phyloP scores from a whole-genome alignment of 2,113 vertebrate genomes.

The Oxyruncus cristatus region DNA sequence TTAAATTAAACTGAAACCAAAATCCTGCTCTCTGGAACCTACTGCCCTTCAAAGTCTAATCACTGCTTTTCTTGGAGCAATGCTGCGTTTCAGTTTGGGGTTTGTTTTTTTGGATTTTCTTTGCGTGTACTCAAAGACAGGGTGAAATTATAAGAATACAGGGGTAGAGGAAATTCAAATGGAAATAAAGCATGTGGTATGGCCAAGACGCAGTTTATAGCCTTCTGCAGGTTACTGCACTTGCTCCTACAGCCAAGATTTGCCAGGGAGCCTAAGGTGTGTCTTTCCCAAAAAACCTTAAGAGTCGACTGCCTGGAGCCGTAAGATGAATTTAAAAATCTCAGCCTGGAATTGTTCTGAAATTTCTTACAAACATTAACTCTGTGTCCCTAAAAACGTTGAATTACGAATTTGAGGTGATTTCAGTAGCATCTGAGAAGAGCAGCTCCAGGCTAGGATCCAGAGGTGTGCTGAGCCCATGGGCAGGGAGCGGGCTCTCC shows the following conservation, averaged over 20 bases:
- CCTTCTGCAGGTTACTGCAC: neutral
- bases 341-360: accelerated
- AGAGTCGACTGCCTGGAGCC: accelerated
- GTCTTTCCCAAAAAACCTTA: neutral
- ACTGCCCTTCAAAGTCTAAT: neutral
- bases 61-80: neutral
- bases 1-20: neutral
- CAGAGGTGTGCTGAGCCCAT: neutral
- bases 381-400: neutral
- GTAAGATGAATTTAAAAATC: neutral
- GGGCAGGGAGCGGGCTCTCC: neutral
- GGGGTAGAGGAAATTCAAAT: neutral
- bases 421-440: neutral
- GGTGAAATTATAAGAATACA: neutral
- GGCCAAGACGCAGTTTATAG: neutral
- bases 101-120: neutral
- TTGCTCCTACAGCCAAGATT: neutral
- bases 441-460: neutral
- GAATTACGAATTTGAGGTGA: neutral
- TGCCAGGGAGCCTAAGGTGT: neutral
- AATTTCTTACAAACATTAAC: neutral
- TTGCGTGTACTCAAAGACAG: neutral
- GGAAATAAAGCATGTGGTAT: neutral
- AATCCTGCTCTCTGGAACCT: neutral
- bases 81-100: neutral